phyloP scores from a whole-genome alignment of 2,888 invertebrate species.

The Oscheius sp. region DNA sequence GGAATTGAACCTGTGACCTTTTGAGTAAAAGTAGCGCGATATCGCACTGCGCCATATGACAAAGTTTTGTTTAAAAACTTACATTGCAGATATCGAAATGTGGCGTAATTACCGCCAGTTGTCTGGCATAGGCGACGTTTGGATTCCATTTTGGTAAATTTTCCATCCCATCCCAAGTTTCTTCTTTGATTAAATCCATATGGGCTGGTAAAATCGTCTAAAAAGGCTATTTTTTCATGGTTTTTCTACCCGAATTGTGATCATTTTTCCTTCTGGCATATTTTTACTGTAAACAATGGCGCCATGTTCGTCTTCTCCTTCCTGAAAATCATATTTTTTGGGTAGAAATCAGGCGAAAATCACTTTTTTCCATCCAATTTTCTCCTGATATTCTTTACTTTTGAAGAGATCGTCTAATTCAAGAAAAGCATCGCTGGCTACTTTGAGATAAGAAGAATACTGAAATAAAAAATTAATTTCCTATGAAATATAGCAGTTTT shows the following conservation, averaged over 20 bases:
- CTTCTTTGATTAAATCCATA: slow-evolving; percentile 1
- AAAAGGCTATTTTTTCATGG: neutral
- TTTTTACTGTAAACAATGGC: neutral
- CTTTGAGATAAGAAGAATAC: slow-evolving; percentile 8
- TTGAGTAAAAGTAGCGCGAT: no score
- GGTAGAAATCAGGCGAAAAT: neutral
- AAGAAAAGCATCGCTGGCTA: slow-evolving; percentile 14
- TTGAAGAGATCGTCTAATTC: slow-evolving; percentile 4
- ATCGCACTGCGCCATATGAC: no score
- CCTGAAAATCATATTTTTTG: slow-evolving; percentile 1
- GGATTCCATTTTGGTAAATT: slow-evolving; percentile 21
- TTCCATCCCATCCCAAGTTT: slow-evolving; percentile 22
- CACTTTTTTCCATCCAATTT: slow-evolving; percentile 26
- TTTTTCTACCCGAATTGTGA: neutral
- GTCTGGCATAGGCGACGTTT: slow-evolving; percentile 5
- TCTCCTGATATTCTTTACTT: slow-evolving; percentile 11
- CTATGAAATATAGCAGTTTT: no score
- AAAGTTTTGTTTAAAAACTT: no score
- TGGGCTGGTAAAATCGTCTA: slow-evolving; percentile 14
- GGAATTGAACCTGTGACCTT: no score
- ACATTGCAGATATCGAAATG: slow-evolving; percentile 30
- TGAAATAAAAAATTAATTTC: no score
- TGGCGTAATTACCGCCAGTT: neutral
- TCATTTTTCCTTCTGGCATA: neutral
- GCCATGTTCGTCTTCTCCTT: slow-evolving; percentile 8